A percentile compares a stretch with the other conserved stretches of the same genome.
Conservation (phyloP, 2,113 vertebrate genomes). For the Phocoena phocoena region DNA sequence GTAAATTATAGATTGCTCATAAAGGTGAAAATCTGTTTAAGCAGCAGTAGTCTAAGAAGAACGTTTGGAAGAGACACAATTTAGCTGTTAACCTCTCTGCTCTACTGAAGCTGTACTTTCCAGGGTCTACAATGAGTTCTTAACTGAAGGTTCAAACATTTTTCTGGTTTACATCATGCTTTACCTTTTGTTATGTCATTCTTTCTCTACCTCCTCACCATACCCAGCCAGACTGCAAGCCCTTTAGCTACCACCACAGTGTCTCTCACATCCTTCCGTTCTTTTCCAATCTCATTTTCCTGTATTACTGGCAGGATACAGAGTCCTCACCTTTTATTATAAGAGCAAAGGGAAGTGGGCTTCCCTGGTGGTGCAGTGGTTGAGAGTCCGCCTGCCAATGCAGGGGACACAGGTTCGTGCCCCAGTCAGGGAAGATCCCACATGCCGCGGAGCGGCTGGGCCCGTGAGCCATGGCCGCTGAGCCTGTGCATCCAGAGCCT, state of each 20-base stretch:
- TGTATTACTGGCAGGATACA: background rate
- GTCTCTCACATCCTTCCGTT: background rate
- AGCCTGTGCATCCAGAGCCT: too few relatives aligned
- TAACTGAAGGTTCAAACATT: background rate
- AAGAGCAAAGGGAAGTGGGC: background rate
- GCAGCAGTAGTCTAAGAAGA: background rate
- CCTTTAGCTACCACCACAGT: background rate
- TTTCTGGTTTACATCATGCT: background rate
- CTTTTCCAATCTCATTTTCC: background rate
- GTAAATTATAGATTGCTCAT: background rate
- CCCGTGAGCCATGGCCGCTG: too few relatives aligned
- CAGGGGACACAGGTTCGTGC: too few relatives aligned
- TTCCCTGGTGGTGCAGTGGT: too few relatives aligned
- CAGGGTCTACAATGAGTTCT: background rate
- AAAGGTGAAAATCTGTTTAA: background rate
- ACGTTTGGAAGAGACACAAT: background rate
- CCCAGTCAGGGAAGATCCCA: too few relatives aligned
- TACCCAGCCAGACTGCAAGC: background rate
- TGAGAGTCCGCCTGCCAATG: too few relatives aligned
- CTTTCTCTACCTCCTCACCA: background rate
- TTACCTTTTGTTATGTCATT: background rate
- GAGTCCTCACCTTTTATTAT: background rate
- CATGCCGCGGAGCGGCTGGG: too few relatives aligned
- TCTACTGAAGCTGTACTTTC: background rate
- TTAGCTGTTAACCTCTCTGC: background rate